Evolutionary conservation across 2,113 vertebrate species (phyloP), one percentile per base, ranked within the genome.

Genomic region (Rhea americana): DNA sequence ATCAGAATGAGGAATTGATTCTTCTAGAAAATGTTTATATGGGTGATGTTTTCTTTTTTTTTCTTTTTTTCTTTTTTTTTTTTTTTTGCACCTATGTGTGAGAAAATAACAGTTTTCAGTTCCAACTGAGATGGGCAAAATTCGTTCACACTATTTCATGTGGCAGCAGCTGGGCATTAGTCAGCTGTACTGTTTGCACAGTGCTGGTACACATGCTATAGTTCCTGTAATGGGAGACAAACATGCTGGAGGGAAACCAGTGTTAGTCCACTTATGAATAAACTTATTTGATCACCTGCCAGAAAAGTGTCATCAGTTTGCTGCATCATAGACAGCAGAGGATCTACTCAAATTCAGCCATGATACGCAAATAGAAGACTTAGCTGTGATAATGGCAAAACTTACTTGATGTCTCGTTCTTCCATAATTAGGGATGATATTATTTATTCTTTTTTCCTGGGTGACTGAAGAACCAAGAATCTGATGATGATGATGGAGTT

Each of bases 101-200:
- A 15, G 1, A 12, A 17, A 16, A 2, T 3, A 14, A 2, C 20
- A 6, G 16, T 53, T 82, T 13, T 56, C 39, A 1, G 10, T 6
- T 59, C 32, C 85, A 28, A 13, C 21, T 35, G 67, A 65, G 45
- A 61, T 71, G 37, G 61, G 22, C 53, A 82, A 28, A 10, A 1
- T 85, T 93, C 0, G 0, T 74, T 94, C 32, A 5, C 39, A 25
- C 16, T 0, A 5, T 75, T 84, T n/a, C 1, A 1, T 45, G 30
- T 89, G 55, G 43, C 58, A 79, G 56, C 35, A 56, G 45, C 61
- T 74, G 47, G 5, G 55, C 78, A 4, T 88, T 58, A 67, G 45
- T 47, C 45, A 47, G 16, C 28, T 18, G 55, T 62, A 0, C 21
- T 41, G 37, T 13, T 87, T 68, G 56, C 24, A 74, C 28, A 11